Conservation (phyloP, 2,797 vertebrate species). For the Ceryle rudis region DNA sequence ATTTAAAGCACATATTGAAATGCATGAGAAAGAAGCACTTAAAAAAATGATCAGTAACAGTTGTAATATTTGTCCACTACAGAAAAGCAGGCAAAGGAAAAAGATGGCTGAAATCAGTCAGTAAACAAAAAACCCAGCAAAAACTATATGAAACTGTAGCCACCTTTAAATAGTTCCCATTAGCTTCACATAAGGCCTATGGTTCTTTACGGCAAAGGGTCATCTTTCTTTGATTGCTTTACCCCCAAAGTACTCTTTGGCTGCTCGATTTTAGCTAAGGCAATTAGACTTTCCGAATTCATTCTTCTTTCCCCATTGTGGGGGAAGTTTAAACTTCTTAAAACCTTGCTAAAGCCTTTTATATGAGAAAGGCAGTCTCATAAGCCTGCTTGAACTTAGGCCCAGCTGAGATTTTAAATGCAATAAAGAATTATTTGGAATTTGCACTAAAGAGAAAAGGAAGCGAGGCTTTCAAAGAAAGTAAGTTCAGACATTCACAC, state of each 20-base stretch:
- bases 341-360: slow-evolving; percentile 5
- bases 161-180: neutral
- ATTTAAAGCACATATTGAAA: neutral
- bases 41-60: neutral
- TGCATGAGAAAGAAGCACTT: neutral
- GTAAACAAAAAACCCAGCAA: neutral
- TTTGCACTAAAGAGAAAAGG: neutral
- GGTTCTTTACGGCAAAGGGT: neutral
- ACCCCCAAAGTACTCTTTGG: neutral
- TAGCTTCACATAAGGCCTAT: neutral
- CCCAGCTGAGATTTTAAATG: neutral
- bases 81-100: neutral
- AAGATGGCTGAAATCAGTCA: neutral
- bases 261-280: neutral
- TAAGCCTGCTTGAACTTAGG: neutral
- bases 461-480: neutral
- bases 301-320: neutral
- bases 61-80: neutral
- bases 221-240: neutral
- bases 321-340: neutral
- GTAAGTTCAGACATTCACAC: neutral
- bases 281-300: neutral
- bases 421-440: neutral
- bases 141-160: neutral
- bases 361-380: neutral